Conservation (phyloP, 1,140 invertebrate species). For the Neodiprion fabricii region DNA sequence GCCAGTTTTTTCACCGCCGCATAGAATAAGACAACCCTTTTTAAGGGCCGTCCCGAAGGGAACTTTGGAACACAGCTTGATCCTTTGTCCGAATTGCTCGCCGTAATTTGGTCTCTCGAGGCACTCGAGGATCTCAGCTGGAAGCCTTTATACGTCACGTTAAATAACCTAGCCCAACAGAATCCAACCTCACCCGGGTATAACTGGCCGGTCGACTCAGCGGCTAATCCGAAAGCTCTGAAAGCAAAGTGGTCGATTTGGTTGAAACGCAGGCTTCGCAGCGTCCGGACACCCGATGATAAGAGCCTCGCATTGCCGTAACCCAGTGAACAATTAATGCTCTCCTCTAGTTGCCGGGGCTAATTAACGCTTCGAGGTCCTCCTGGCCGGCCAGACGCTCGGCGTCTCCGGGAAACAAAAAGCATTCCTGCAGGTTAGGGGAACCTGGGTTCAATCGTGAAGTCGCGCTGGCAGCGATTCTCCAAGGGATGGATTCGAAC, state of each 20-base stretch:
- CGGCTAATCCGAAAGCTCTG: too few species aligned
- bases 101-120: not conserved
- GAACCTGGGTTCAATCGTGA: too few species aligned
- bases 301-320: not conserved
- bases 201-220: too few species aligned
- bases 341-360: not conserved
- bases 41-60: not conserved
- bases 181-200: too few species aligned
- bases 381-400: not conserved
- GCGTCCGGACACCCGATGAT: too few species aligned
- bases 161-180: not conserved
- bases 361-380: not conserved
- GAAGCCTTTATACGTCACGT: not conserved
- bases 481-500: too few species aligned
- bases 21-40: not conserved
- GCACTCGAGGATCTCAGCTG: not conserved
- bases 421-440: not conserved
- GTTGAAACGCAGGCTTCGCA: too few species aligned
- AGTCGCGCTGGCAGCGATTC: too few species aligned
- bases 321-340: not conserved
- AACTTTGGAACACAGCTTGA: not conserved
- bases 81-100: conserved; percentile 3
- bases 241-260: too few species aligned
- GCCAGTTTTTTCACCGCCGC: not conserved
- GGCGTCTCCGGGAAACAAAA: not conserved